Conservation (phyloP, 2,888 invertebrate species). For the Phortica magna region DNA sequence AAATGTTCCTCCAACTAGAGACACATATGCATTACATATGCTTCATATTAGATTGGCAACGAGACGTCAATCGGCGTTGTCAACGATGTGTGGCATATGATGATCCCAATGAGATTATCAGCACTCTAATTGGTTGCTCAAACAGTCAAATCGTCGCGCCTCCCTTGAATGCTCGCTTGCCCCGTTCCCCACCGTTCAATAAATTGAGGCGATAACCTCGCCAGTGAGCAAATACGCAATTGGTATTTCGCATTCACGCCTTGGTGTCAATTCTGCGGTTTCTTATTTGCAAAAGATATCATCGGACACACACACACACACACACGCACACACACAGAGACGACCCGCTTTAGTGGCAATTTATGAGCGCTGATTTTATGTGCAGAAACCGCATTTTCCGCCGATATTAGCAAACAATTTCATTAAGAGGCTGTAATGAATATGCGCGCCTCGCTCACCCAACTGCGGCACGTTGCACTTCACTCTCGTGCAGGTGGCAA, state of each 20-base stretch:
- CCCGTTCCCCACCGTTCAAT: background rate
- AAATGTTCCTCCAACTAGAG: too few relatives aligned
- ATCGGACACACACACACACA: constrained; percentile 40
- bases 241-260: constrained; percentile 54
- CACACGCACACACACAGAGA: background rate
- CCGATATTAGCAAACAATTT: constrained; percentile 72
- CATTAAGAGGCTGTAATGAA: constrained; percentile 69
- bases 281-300: constrained; percentile 49
- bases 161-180: background rate
- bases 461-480: background rate
- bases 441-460: constrained; percentile 43
- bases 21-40: too few relatives aligned
- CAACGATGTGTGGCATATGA: background rate
- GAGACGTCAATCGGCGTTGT: too few relatives aligned
- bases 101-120: background rate
- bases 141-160: background rate
- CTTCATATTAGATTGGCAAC: too few relatives aligned
- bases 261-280: constrained; percentile 50
- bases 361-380: constrained; percentile 29
- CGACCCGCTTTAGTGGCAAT: constrained; percentile 45
- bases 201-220: constrained; percentile 27
- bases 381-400: constrained; percentile 64
- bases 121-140: constrained; percentile 5
- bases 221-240: constrained; percentile 37
- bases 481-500: background rate